Percentiles rank a stretch among this genome's conserved stretches.
These are phyloP conservation scores for Guaruba guarouba DNA, from an alignment of 2,113 vertebrate genomes.

Conservation along the genomic window DNA sequence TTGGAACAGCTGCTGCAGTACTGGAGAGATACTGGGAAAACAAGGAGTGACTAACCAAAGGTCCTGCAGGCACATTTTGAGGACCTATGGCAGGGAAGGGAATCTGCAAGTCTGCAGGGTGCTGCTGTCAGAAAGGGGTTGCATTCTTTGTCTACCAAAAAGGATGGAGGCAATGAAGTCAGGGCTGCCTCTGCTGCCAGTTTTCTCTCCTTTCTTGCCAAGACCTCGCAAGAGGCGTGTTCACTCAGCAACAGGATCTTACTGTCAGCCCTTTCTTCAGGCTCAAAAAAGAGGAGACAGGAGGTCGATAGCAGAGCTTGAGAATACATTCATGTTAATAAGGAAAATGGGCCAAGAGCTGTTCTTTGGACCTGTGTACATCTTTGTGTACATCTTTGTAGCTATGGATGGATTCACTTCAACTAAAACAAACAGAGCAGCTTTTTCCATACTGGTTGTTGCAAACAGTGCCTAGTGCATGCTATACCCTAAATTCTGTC, in stretches of 20 bases:
- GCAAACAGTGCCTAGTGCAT: neutral
- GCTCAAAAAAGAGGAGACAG: neutral
- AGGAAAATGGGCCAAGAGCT: neutral
- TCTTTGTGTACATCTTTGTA: neutral
- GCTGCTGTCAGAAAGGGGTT: neutral
- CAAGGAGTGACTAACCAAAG: neutral
- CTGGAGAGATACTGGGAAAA: neutral
- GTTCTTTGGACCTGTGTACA: neutral
- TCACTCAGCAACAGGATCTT: neutral
- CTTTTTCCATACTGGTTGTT: neutral
- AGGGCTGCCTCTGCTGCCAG: neutral
- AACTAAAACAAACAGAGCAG: neutral
- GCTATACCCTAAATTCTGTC: neutral
- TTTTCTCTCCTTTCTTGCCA: neutral
- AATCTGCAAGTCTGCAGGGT: neutral
- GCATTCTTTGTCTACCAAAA: neutral
- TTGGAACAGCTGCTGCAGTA: neutral
- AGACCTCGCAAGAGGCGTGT: neutral
- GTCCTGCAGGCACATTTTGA: neutral
- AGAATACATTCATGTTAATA: neutral
- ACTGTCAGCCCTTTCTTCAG: neutral
- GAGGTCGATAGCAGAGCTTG: neutral
- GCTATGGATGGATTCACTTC: neutral
- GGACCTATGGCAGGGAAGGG: neutral
- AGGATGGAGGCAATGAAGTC: neutral